A percentile compares a stretch with the other conserved stretches of the same genome.
Evolutionary conservation across 2,113 vertebrate species (phyloP).

Genomic region (Telmatochromis brichardi): DNA sequence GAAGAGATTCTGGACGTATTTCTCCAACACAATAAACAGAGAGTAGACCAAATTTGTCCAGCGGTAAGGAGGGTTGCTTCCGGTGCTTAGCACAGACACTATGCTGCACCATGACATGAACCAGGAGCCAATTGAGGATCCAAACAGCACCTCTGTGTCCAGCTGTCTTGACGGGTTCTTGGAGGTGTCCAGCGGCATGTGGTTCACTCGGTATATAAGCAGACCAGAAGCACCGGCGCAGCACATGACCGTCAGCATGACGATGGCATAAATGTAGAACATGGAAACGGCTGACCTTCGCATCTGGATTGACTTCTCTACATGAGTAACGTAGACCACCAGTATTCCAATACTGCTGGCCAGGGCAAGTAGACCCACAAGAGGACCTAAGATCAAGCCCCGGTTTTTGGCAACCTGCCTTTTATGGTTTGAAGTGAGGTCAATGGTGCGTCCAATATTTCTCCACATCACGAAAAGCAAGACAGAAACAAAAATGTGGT

Average conservation of each 20-base stretch:
- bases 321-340: slow-evolving; percentile 83
- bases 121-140: slow-evolving; percentile 88
- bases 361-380: slow-evolving; percentile 78
- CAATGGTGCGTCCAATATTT: slow-evolving; percentile 85
- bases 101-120: slow-evolving; percentile 95
- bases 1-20: slow-evolving; percentile 92
- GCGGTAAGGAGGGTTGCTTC: slow-evolving; percentile 68
- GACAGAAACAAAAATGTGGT: slow-evolving; percentile 93
- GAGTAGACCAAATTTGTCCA: slow-evolving; percentile 90
- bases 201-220: slow-evolving; percentile 78
- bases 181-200: slow-evolving; percentile 74
- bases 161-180: slow-evolving; percentile 86
- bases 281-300: slow-evolving; percentile 81
- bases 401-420: slow-evolving; percentile 57
- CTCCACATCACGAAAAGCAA: slow-evolving; percentile 96
- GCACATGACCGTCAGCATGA: slow-evolving; percentile 82
- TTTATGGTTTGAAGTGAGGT: slow-evolving; percentile 69
- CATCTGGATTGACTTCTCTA: slow-evolving; percentile 74
- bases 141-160: slow-evolving; percentile 84
- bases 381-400: slow-evolving; percentile 72
- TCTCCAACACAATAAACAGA: slow-evolving; percentile 82
- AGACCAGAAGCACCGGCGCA: slow-evolving; percentile 73
- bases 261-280: slow-evolving; percentile 85
- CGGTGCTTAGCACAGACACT: slow-evolving; percentile 75
- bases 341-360: slow-evolving; percentile 83